phyloP scores from a whole-genome alignment of 2,797 vertebrate genomes.

The Brachyrhaphis roseni region DNA sequence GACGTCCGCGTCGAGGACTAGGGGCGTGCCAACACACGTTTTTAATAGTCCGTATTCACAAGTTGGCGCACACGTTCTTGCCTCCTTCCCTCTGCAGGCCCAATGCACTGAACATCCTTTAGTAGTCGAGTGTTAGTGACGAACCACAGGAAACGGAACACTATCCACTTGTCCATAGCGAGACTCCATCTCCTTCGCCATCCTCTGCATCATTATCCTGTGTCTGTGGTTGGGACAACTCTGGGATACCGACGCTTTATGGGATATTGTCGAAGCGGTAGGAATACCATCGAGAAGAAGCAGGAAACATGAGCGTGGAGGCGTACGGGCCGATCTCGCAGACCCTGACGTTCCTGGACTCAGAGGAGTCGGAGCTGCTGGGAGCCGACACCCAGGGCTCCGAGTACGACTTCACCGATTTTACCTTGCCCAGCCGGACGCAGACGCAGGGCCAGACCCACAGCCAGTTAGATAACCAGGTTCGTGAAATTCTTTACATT shows the following conservation, averaged over 20 bases:
- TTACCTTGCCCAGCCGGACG: conserved; percentile 94
- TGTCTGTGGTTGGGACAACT: not conserved
- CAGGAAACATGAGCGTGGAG: conserved; percentile 89
- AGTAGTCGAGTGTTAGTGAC: not conserved
- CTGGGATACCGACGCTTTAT: not conserved
- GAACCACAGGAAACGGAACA: conserved; percentile 1
- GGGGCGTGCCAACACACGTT: no score
- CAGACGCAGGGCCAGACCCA: conserved; percentile 90
- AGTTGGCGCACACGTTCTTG: not conserved
- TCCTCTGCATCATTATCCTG: not conserved
- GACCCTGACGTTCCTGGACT: conserved; percentile 97
- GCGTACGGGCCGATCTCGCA: conserved; percentile 98
- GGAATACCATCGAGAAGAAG: not conserved
- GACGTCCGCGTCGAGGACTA: no score
- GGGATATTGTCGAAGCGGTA: not conserved
- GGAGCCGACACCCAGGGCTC: conserved; percentile 97
- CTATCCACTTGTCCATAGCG: not conserved
- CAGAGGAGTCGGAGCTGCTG: conserved; percentile 94
- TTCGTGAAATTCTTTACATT: not conserved
- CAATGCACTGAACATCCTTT: no score
- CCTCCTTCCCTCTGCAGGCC: not conserved
- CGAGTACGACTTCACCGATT: conserved; percentile 97
- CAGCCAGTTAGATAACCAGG: conserved; percentile 88
- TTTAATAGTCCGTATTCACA: not conserved
- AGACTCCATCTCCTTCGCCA: not conserved